Evolutionary conservation across 2,888 invertebrate species (phyloP).

Genomic region (Heliconius erato): DNA sequence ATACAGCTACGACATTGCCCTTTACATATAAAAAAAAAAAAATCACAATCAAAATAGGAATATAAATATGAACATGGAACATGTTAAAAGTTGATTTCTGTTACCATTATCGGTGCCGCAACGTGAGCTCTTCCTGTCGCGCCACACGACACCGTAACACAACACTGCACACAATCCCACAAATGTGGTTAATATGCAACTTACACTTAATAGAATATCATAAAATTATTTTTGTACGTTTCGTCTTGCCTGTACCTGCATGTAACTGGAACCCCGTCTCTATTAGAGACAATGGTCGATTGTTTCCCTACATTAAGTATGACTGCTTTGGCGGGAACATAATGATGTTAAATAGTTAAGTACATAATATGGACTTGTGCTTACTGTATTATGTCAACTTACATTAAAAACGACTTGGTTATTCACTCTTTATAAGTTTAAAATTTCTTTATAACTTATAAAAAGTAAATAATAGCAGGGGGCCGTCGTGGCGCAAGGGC

Average conservation of each 20-base stretch:
- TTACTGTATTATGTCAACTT: background rate
- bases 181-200: constrained; percentile 55
- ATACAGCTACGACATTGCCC: constrained; percentile 10
- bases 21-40: background rate
- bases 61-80: constrained; percentile 47
- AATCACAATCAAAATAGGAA: background rate
- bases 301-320: constrained; percentile 25
- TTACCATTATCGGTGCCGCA: constrained; percentile 57
- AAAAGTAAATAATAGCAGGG: too few species aligned
- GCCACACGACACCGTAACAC: constrained; percentile 55
- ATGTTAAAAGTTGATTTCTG: constrained; percentile 52
- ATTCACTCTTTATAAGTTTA: background rate
- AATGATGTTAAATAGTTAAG: constrained; percentile 24
- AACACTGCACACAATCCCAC: constrained; percentile 60
- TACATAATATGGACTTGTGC: background rate
- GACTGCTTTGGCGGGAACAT: background rate
- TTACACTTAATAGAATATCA: constrained; percentile 38
- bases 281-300: constrained; percentile 29
- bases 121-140: constrained; percentile 58
- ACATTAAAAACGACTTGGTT: background rate
- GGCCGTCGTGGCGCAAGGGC: too few species aligned
- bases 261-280: constrained; percentile 26
- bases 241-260: constrained; percentile 16
- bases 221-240: constrained; percentile 16
- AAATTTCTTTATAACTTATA: background rate